Evolutionary conservation across 23 tunicate genomes (phyloP), one percentile per base, ranked within the genome.

Genomic region (Aplidium turbinatum): DNA sequence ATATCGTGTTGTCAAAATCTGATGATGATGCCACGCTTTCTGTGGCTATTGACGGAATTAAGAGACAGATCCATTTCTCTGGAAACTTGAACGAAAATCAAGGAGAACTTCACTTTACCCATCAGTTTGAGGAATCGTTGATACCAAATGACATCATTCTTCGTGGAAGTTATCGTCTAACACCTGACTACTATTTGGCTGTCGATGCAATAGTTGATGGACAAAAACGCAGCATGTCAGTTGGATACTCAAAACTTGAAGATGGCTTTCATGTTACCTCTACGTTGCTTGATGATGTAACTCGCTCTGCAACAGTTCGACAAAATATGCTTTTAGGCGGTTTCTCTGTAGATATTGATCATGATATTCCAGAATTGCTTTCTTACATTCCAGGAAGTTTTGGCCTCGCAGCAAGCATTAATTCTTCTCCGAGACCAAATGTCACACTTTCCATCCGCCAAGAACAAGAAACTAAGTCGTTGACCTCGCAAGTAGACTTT

Each of bases 211-310:
- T 18, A 34, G 38, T 81, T 60, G 87, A 81, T 33, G 79, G 67
- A 1, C 47, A 42, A 31, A 38, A 72, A 21, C 70, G 72, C 64
- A 20, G 38, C 3, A 29, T 81, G 19, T 60, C 64, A 2, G 87
- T 64, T 16, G 79, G 79, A 1, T 81, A 45, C 24, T 48, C 50
- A n/a, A 47, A 71, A 33, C 56, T 81, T 5, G 64, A 72, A 2
- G 57, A 72, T 60, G 87, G 87, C 27, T 81, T 81, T 73, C 78
- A 50, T 64, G 53, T 81, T 2, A 23, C 87, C 18, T 34, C 79
- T n/a, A 70, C 78, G 13, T 36, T 81, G 38, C 78, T 72, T 40
- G 79, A 72, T 48, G 72, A 57, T 30, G 64, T 81, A 4, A 19
- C 58, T 22, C 39, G 87, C 33, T 40, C 70, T 27, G 87, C 79